phyloP scores from a whole-genome alignment of 2,888 invertebrate species.

The Spisula solida region DNA sequence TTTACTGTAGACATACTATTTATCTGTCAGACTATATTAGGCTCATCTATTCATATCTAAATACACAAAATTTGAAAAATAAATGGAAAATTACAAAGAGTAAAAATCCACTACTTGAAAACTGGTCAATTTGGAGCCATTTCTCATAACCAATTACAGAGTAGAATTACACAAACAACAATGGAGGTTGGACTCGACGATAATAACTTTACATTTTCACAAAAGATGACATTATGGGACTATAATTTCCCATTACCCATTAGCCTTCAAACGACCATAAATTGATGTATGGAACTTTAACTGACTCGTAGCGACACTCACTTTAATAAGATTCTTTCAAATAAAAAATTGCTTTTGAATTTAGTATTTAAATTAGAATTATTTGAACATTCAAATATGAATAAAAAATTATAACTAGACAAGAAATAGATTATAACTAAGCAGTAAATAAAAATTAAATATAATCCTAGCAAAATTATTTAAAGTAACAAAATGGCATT shows the following conservation, averaged over 20 bases:
- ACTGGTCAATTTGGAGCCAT: conserved; percentile 26
- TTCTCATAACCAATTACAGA: not conserved
- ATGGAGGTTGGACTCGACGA: not conserved
- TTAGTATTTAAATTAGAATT: not conserved
- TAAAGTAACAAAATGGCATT: too few species aligned
- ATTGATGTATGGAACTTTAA: not conserved
- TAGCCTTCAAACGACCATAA: not conserved
- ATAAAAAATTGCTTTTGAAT: not conserved
- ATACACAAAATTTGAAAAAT: too few species aligned
- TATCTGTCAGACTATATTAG: too few species aligned
- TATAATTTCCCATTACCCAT: not conserved
- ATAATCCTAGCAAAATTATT: too few species aligned
- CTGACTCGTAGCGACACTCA: not conserved
- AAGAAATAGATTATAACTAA: too few species aligned
- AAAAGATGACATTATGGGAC: conserved; percentile 11
- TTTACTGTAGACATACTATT: too few species aligned
- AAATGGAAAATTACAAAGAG: too few species aligned
- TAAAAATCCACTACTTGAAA: not conserved
- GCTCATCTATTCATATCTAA: too few species aligned
- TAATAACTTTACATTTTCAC: conserved; percentile 14
- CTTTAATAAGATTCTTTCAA: not conserved
- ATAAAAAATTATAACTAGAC: not conserved
- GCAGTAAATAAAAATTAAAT: too few species aligned
- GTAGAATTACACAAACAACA: not conserved
- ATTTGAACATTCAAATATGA: not conserved